These are phyloP conservation scores for Lepidochitona cinerea DNA, from an alignment of 2,888 invertebrate species.

Conservation along the genomic window DNA sequence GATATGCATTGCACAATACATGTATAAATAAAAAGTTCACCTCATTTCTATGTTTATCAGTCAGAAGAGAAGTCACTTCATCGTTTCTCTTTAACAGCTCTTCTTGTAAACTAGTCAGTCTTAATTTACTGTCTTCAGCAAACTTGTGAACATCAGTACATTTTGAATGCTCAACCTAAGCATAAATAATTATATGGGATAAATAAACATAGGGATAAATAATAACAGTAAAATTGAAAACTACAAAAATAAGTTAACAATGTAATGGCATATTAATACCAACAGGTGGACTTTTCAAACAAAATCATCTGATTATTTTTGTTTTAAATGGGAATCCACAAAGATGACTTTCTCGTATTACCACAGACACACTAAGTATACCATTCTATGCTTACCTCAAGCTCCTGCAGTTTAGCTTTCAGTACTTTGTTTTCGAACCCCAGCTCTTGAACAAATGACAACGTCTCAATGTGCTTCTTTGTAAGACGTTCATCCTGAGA, in stretches of 20 bases:
- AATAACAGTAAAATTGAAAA: too few relatives aligned
- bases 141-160: slow-evolving; percentile 49
- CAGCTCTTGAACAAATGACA: slow-evolving; percentile 64
- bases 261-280: too few relatives aligned
- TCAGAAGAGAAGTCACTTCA: slow-evolving; percentile 57
- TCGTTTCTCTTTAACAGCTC: slow-evolving; percentile 53
- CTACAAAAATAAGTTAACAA: too few relatives aligned
- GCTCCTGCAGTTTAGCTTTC: slow-evolving; percentile 53
- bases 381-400: slow-evolving; percentile 47
- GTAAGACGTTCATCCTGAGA: slow-evolving; percentile 53
- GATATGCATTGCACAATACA: neutral
- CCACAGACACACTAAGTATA: too few relatives aligned
- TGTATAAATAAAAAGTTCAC: slow-evolving; percentile 20
- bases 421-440: slow-evolving; percentile 62
- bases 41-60: slow-evolving; percentile 57
- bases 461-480: slow-evolving; percentile 61
- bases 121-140: slow-evolving; percentile 50
- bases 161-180: slow-evolving; percentile 28
- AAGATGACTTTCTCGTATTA: too few relatives aligned
- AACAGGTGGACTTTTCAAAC: too few relatives aligned
- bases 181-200: too few relatives aligned
- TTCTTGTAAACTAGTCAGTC: slow-evolving; percentile 58
- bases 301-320: too few relatives aligned
- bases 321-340: too few relatives aligned
- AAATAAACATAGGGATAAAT: too few relatives aligned